These are phyloP conservation scores for Sus scrofa DNA, from an alignment of 2,113 vertebrate species.

Conservation along the genomic window T2T-Sscrofa CM000820.6:37284001-37284500, in stretches of 20 bases:
- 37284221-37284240: constrained; percentile 16
- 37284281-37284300: neutral
- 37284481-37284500: neutral
- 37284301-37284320: constrained; percentile 37
- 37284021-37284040: neutral
- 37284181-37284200: constrained; percentile 11
- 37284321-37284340: constrained; percentile 18
- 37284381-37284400: constrained; percentile 49
- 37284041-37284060: neutral
- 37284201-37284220: constrained; percentile 12
- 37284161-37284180: constrained; percentile 36
- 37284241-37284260: neutral
- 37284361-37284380: constrained; percentile 12
- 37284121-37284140: constrained; percentile 10
- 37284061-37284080: neutral
- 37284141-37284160: constrained; percentile 34
- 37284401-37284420: constrained; percentile 13
- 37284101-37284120: constrained; percentile 41
- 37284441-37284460: neutral
- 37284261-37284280: neutral
- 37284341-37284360: constrained; percentile 14
- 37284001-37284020: neutral
- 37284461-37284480: neutral
- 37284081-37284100: neutral
- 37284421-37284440: neutral